These are phyloP conservation scores for Ctenopoma kingsleyae DNA, from an alignment of 2,797 vertebrate species.

Conservation along the genomic window DNA sequence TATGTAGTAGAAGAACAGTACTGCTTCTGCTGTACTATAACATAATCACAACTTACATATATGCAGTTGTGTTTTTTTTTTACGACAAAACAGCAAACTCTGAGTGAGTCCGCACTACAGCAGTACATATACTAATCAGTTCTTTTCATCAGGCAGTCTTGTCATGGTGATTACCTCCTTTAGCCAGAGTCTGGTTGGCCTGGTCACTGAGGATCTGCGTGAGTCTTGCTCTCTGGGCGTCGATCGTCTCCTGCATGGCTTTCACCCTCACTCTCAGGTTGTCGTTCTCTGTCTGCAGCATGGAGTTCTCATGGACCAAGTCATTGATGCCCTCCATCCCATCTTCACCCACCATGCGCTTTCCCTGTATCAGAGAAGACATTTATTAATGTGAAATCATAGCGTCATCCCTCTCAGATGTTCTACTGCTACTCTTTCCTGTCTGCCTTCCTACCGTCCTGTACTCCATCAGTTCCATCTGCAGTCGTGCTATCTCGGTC, in stretches of 20 bases:
- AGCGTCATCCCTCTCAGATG: no score
- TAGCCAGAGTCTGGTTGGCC: slow-evolving; percentile 90
- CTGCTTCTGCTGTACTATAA: no score
- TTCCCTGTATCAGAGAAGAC: slow-evolving; percentile 84
- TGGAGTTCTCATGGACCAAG: slow-evolving; percentile 96
- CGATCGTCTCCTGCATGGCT: slow-evolving; percentile 97
- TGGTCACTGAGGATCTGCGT: slow-evolving; percentile 93
- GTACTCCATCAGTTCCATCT: slow-evolving; percentile 98
- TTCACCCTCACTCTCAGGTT: slow-evolving; percentile 95
- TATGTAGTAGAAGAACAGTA: no score
- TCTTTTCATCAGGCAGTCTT: neutral
- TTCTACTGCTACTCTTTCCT: neutral
- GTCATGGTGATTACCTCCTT: slow-evolving; percentile 84
- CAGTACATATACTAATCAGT: neutral
- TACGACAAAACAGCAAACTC: no score
- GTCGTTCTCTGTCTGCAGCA: slow-evolving; percentile 97
- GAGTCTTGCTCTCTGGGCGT: slow-evolving; percentile 89
- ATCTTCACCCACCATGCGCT: slow-evolving; percentile 95
- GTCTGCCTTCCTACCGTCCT: slow-evolving; percentile 87
- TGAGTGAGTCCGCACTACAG: neutral
- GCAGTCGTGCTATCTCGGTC: slow-evolving; percentile 94
- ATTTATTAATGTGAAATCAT: neutral
- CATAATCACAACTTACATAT: no score
- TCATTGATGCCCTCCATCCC: slow-evolving; percentile 95
- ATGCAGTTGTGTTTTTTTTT: no score